Percentiles rank a stretch among this genome's conserved stretches.
Conservation (phyloP, 2,797 vertebrate genomes). For the Sebastolobus altivelis region DNA sequence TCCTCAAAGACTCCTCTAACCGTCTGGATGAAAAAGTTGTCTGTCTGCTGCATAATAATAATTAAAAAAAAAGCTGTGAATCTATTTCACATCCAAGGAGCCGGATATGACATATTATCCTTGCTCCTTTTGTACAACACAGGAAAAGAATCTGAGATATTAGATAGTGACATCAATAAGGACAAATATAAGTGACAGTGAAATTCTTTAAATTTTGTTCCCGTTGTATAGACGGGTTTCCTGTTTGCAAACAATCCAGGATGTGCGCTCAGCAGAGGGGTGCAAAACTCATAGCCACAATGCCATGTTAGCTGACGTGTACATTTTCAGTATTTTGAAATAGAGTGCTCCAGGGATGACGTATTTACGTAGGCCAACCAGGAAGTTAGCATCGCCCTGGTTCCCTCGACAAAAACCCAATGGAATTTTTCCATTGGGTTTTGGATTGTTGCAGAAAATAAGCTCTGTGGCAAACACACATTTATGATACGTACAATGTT, state of each 20-base stretch:
- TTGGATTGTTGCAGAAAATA: too few species aligned
- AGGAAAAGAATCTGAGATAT: too few species aligned
- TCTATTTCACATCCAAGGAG: background rate
- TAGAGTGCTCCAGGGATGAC: fast-evolving
- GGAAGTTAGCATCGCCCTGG: too few species aligned
- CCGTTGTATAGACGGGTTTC: too few species aligned
- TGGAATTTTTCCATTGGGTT: too few species aligned
- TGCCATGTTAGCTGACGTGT: background rate
- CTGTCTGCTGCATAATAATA: background rate
- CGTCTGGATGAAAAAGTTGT: background rate
- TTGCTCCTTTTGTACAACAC: background rate
- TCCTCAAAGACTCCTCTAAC: background rate
- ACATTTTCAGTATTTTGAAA: background rate
- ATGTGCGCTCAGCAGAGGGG: background rate
- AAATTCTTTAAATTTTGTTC: background rate
- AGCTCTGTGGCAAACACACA: too few species aligned
- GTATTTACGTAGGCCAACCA: too few species aligned
- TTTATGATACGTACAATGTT: too few species aligned
- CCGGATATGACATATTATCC: background rate
- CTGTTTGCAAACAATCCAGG: background rate
- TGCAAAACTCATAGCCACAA: background rate
- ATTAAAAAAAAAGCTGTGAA: background rate
- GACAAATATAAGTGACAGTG: too few species aligned
- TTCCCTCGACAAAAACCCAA: too few species aligned
- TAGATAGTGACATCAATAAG: too few species aligned